These are phyloP conservation scores for Eublepharis macularius DNA, from an alignment of 2,113 vertebrate species.

Conservation along the genomic window DNA sequence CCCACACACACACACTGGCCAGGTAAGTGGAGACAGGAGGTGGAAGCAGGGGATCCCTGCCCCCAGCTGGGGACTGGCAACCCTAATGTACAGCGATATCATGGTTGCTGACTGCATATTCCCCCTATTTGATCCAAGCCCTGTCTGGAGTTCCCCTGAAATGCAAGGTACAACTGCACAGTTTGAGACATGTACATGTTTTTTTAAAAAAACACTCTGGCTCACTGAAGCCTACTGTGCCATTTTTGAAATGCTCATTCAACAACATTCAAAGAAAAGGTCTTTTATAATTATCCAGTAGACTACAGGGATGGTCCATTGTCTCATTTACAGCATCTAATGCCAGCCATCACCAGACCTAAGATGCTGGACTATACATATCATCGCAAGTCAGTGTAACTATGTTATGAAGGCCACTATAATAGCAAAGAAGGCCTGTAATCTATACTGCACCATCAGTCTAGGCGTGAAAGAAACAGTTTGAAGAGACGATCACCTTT, in stretches of 20 bases:
- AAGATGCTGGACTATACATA: not conserved
- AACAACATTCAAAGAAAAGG: not conserved
- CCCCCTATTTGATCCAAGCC: no score
- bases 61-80: no score
- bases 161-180: no score
- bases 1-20: no score
- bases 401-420: not conserved
- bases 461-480: not conserved
- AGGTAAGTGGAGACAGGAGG: no score
- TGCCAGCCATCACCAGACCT: not conserved
- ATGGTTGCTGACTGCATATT: no score
- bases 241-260: not conserved
- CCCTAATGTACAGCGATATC: no score
- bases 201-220: not conserved
- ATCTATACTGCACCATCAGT: not conserved
- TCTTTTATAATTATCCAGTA: not conserved
- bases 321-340: not conserved
- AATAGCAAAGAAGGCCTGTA: not conserved
- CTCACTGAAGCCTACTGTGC: no score
- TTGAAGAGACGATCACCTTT: not conserved
- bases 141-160: no score
- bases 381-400: not conserved
- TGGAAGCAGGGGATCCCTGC: no score
- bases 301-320: not conserved
- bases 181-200: no score